Percentiles rank a stretch among this genome's conserved stretches.
Evolutionary conservation across 53 echinoderm and acorn worm genomes (phyloP).

Genomic region (Holothuria scabra): DNA sequence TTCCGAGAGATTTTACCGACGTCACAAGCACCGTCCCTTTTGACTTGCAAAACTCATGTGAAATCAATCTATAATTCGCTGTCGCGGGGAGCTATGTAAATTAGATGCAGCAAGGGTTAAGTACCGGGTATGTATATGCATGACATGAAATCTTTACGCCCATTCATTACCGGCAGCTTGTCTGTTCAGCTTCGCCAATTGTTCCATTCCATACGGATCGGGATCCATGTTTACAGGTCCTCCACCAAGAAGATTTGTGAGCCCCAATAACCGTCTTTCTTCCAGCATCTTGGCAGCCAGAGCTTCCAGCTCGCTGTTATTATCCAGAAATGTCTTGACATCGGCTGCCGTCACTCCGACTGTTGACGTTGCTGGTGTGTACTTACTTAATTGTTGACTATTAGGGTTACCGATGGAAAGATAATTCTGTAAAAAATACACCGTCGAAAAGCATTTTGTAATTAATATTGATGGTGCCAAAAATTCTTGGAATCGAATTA

Average conservation of each 20-base stretch:
- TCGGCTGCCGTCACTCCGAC: slow-evolving; percentile 26
- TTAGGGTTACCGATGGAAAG: not conserved
- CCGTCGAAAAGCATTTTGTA: too few species aligned
- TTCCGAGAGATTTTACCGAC: too few species aligned
- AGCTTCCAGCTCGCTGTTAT: slow-evolving; percentile 50
- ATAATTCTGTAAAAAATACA: slow-evolving; percentile 14
- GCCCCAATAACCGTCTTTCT: slow-evolving; percentile 22
- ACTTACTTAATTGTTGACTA: slow-evolving; percentile 10
- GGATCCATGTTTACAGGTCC: slow-evolving; percentile 53
- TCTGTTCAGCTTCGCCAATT: slow-evolving; percentile 87
- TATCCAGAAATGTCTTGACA: slow-evolving; percentile 17
- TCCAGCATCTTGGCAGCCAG: slow-evolving; percentile 38
- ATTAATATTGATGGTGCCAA: too few species aligned
- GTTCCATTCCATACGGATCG: slow-evolving; percentile 89
- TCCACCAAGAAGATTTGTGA: slow-evolving; percentile 17
- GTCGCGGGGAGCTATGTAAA: too few species aligned
- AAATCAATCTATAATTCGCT: too few species aligned
- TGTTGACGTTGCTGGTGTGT: slow-evolving; percentile 14
- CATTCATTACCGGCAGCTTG: slow-evolving; percentile 79
- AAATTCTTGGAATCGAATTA: too few species aligned
- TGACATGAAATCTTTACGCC: too few species aligned
- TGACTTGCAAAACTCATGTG: too few species aligned
- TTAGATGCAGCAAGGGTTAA: too few species aligned
- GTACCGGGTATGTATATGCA: too few species aligned
- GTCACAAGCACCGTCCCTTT: too few species aligned